These are phyloP conservation scores for Heliconius hermathena DNA, from an alignment of 1,140 invertebrate species.

Conservation along the genomic window DNA sequence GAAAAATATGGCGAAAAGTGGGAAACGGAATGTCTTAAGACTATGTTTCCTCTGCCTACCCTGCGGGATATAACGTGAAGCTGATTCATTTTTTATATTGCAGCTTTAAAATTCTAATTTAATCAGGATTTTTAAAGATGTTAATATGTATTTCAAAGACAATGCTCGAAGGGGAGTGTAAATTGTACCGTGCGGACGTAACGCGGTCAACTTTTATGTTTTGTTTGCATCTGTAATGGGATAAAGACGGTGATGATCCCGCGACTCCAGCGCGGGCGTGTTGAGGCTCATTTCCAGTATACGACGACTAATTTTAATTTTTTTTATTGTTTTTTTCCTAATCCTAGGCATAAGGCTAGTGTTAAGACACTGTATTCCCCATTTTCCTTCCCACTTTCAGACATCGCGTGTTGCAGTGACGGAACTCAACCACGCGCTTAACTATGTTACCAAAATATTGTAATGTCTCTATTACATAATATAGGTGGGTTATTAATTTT, in stretches of 20 bases:
- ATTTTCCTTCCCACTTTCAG: no score
- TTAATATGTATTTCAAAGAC: neutral
- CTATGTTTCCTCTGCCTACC: neutral
- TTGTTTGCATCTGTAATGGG: conserved; percentile 60
- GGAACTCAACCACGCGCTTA: no score
- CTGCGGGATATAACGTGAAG: neutral
- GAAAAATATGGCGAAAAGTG: neutral
- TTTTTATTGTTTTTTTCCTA: no score
- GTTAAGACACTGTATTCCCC: no score
- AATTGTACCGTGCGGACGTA: conserved; percentile 38
- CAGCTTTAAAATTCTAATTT: neutral
- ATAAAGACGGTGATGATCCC: conserved; percentile 66
- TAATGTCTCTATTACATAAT: no score
- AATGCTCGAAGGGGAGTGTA: neutral
- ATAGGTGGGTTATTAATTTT: no score
- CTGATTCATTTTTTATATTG: neutral
- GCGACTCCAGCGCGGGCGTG: conserved; percentile 46
- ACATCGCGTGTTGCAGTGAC: no score
- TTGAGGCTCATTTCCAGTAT: conserved; percentile 49
- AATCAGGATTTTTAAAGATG: neutral
- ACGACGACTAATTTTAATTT: conserved; percentile 1
- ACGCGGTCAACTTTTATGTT: conserved; percentile 46
- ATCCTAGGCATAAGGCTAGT: no score
- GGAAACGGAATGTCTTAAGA: neutral
- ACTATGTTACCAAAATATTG: no score